Percentiles rank a stretch among this genome's conserved stretches.
phyloP scores from a whole-genome alignment of 2,797 vertebrate species.

The Phrynocephalus forsythii region DNA sequence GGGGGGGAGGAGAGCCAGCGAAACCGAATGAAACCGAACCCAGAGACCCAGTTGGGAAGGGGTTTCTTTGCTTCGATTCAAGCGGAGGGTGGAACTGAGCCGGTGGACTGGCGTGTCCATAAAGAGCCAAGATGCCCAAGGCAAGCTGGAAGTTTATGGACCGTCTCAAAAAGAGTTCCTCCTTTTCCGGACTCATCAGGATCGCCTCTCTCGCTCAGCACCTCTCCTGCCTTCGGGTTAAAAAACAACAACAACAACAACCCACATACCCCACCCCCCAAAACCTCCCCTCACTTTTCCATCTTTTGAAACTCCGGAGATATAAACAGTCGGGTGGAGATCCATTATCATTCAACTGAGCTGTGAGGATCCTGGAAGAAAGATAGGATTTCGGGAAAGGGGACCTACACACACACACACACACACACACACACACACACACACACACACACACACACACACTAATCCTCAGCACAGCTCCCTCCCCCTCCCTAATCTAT shows the following conservation, averaged over 20 bases:
- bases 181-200: background rate
- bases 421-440: background rate
- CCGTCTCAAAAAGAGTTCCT: background rate
- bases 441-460: background rate
- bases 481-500: too few species aligned
- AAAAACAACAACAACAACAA: too few species aligned
- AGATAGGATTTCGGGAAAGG: background rate
- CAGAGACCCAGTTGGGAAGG: background rate
- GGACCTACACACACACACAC: background rate
- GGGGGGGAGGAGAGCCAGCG: too few species aligned
- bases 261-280: too few species aligned
- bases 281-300: slow-evolving; percentile 34
- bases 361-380: slow-evolving; percentile 73
- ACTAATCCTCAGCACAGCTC: background rate
- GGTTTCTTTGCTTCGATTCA: background rate
- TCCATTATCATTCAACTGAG: slow-evolving; percentile 79
- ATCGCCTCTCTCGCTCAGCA: background rate
- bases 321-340: slow-evolving; percentile 83
- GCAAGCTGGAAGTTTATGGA: background rate
- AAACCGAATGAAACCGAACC: background rate
- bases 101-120: too few species aligned
- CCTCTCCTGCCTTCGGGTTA: too few species aligned
- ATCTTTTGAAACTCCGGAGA: slow-evolving; percentile 39
- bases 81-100: background rate
- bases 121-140: background rate